phyloP scores from a whole-genome alignment of 2,113 vertebrate genomes.

The Clupea harengus region DNA sequence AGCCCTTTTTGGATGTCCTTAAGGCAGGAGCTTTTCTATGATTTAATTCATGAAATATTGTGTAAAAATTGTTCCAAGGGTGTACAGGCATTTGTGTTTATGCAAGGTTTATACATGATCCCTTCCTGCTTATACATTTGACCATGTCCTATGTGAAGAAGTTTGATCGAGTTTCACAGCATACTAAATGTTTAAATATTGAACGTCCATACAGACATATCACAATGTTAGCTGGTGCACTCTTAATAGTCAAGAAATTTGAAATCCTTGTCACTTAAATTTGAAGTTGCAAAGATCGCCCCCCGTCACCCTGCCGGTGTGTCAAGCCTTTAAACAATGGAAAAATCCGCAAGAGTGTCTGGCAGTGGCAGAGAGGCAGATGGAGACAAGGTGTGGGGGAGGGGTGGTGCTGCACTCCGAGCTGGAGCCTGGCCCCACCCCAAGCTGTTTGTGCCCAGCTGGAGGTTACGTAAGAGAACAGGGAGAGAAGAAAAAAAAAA shows the following conservation, averaged over 20 bases:
- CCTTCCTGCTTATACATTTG: no score
- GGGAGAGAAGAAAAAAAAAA: slow-evolving; percentile 46
- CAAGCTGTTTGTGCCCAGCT: not conserved
- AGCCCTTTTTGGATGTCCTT: no score
- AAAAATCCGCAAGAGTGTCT: not conserved
- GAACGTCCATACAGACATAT: not conserved
- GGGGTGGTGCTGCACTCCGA: not conserved
- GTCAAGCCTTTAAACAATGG: not conserved
- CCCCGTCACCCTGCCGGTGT: not conserved
- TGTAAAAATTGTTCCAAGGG: no score
- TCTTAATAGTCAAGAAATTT: not conserved
- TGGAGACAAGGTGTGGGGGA: not conserved
- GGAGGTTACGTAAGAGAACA: slow-evolving; percentile 25
- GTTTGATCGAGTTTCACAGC: no score
- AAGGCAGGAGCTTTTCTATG: no score
- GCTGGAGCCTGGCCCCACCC: not conserved
- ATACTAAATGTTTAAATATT: no score
- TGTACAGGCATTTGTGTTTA: no score
- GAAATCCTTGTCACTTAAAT: no score
- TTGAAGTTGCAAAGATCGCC: not conserved
- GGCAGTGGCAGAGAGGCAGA: not conserved
- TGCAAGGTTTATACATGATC: no score
- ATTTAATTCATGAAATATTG: no score
- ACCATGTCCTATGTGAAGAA: no score
- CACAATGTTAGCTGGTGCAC: not conserved